These are phyloP conservation scores for Heteropelma amictum DNA, from an alignment of 2,888 invertebrate species.

Conservation along the genomic window DNA sequence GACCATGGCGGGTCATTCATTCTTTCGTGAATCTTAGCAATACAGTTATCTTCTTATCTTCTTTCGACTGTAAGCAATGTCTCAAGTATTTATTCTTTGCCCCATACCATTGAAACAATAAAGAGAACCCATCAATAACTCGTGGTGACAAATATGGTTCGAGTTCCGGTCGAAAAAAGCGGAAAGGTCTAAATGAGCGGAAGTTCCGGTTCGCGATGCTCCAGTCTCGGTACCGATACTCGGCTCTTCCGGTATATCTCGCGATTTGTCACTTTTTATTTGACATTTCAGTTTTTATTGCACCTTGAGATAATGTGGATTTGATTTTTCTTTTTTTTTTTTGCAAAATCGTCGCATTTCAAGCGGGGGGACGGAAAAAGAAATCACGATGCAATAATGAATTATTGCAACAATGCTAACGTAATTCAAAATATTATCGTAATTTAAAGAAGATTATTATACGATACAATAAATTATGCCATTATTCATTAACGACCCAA, in stretches of 20 bases:
- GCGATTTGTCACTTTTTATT: conserved; percentile 56
- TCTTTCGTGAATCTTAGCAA: conserved; percentile 2
- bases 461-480: too few species aligned
- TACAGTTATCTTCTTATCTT: too few species aligned
- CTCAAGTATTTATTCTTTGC: conserved; percentile 5
- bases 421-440: too few species aligned
- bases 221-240: conserved; percentile 24
- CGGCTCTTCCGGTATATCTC: conserved; percentile 30
- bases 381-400: too few species aligned
- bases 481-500: too few species aligned
- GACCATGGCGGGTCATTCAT: conserved; percentile 42
- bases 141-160: conserved; percentile 73
- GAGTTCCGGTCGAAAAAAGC: conserved; percentile 68
- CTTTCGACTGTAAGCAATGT: too few species aligned
- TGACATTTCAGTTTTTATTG: conserved; percentile 17
- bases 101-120: conserved; percentile 61
- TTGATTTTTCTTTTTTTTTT: too few species aligned
- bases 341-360: too few species aligned
- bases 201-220: conserved; percentile 42
- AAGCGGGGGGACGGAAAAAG: too few species aligned
- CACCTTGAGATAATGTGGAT: neutral
- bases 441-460: too few species aligned
- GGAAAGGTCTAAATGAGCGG: conserved; percentile 69
- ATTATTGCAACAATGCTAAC: too few species aligned
- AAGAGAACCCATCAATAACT: conserved; percentile 66